Conservation (phyloP, 2,797 vertebrate genomes). For the Rhynchonycteris naso region DNA sequence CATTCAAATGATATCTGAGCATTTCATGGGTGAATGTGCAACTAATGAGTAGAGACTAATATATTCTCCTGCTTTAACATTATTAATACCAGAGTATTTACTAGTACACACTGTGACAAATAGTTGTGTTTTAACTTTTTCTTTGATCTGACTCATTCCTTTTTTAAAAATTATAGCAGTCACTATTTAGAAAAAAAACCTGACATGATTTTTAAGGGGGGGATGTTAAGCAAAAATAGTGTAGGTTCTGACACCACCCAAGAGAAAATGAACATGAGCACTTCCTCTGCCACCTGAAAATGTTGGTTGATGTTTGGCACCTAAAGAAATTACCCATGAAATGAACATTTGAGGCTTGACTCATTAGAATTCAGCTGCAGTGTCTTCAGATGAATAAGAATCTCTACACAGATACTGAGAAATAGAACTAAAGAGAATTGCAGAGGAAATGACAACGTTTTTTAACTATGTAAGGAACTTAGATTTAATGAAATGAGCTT, state of each 20-base stretch:
- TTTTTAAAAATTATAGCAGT: conserved; percentile 46
- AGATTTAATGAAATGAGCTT: conserved; percentile 22
- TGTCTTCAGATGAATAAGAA: conserved; percentile 59
- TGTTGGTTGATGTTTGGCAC: conserved; percentile 35
- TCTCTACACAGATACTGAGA: conserved; percentile 33
- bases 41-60: conserved; percentile 73
- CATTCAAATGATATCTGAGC: conserved; percentile 60
- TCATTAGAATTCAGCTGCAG: conserved; percentile 54
- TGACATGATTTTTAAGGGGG: conserved; percentile 29
- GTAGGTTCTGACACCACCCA: neutral
- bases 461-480: conserved; percentile 4
- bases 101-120: conserved; percentile 58
- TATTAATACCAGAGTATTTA: conserved; percentile 66
- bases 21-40: conserved; percentile 60
- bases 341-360: conserved; percentile 33
- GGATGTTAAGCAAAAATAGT: neutral
- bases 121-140: neutral
- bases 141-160: neutral
- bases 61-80: conserved; percentile 24
- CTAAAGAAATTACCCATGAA: conserved; percentile 76
- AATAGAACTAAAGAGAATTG: conserved; percentile 61
- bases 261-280: conserved; percentile 53
- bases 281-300: neutral
- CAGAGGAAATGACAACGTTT: neutral
- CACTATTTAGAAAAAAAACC: conserved; percentile 14